Base-by-base conservation (phyloP, 2,797 vertebrate genomes). In the Delichon dasypus region DNA sequence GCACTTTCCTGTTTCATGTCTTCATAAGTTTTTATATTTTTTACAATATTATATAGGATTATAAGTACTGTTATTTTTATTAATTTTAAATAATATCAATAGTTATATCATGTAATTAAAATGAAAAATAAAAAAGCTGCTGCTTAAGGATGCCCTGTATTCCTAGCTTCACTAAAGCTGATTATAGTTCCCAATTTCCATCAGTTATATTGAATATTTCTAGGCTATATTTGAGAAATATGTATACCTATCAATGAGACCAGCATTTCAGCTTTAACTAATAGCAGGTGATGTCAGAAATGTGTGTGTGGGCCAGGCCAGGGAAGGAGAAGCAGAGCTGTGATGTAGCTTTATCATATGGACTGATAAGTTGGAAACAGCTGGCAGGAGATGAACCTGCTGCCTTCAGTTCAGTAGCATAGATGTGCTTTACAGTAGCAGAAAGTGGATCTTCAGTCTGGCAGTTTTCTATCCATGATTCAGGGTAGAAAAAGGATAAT, bases 281-380 rank as follows among this genome's bases (percentile, higher is more conserved):
- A 38, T 2, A 71, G 53, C 34, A 54, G 11, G 21, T 64, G 25
- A 51, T 68, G 17, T 21, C 11, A 82, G 67, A 86, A 82, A 73
- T 38, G 13, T 0, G 2, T 12, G 17, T 8, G 17, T 26, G 15
- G 30, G 16, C 11, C 5, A 11, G 30, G 16, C 11, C 5, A 11
- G 16, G 18, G 45, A 87, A 84, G 44, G n/a, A 75, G 18, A 42
- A 76, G 9, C 11, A 71, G 17, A 78, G 25, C 38, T 62, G 26
- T 81, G 36, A 54, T 21, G 26, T 10, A 71, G 13, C 15, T 13
- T 47, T 72, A 32, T 19, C 1, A 0, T n/a, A 13, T 0, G 9
- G 45, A 65, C 21, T 30, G 26, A 36, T 15, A 25, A 1, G 0
- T 11, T 57, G 6, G 40, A 9, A 73, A n/a, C 29, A 72, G 42